phyloP scores from a whole-genome alignment of 2,113 vertebrate species.

The Paramisgurnus dabryanus region DNA sequence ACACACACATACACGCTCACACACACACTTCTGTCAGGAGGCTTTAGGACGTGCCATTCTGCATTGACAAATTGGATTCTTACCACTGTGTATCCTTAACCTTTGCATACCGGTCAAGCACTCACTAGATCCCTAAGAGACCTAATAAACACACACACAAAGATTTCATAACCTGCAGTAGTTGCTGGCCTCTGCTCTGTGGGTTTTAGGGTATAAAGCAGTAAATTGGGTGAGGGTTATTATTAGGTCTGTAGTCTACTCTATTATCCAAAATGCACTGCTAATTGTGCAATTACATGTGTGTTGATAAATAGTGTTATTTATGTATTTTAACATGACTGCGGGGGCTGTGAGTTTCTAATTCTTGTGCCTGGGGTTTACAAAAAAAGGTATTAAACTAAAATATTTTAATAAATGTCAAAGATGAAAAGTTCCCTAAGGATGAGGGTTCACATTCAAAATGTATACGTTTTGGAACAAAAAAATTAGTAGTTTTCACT shows the following conservation, averaged over 20 bases:
- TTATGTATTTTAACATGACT: too few relatives aligned
- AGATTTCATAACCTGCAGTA: constrained; percentile 60
- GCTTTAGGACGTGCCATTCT: constrained; percentile 72
- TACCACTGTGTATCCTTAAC: constrained; percentile 79
- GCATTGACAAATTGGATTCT: constrained; percentile 65
- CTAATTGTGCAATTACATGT: too few relatives aligned
- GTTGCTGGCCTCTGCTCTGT: constrained; percentile 60
- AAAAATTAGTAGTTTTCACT: too few relatives aligned
- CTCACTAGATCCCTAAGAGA: constrained; percentile 38
- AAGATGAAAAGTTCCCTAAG: too few relatives aligned
- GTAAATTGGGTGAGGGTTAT: constrained; percentile 57
- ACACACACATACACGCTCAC: constrained; percentile 28
- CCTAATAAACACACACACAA: constrained; percentile 29
- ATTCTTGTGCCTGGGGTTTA: too few relatives aligned
- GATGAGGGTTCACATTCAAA: too few relatives aligned
- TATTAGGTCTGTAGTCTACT: constrained; percentile 48
- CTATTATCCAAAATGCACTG: too few relatives aligned
- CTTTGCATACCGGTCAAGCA: constrained; percentile 65
- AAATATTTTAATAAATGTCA: too few relatives aligned
- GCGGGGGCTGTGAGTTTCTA: too few relatives aligned
- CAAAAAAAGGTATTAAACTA: too few relatives aligned
- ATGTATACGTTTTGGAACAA: too few relatives aligned
- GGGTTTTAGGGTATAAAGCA: constrained; percentile 67
- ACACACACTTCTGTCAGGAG: constrained; percentile 50
- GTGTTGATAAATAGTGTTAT: too few relatives aligned